Conservation (phyloP, 1,140 invertebrate genomes). For the Episyrphus balteatus region DNA sequence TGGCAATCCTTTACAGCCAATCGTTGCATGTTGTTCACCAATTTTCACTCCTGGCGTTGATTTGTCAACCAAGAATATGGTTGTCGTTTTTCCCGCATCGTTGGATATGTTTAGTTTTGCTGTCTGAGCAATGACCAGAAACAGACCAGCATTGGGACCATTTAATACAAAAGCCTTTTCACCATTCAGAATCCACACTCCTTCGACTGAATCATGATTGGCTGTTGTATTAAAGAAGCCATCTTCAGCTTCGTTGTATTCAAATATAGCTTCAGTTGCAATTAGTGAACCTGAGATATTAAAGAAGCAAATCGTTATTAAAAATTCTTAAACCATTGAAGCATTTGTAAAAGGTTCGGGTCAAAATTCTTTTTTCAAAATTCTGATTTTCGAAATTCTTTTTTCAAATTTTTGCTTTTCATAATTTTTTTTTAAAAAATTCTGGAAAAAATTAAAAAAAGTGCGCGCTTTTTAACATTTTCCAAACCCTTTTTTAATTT, state of each 20-base stretch:
- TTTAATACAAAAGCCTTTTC: constrained; percentile 41
- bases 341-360: no score
- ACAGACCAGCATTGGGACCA: constrained; percentile 38
- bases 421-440: neutral
- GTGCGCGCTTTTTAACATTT: no score
- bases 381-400: no score
- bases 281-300: constrained; percentile 13
- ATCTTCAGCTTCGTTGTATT: constrained; percentile 28
- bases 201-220: constrained; percentile 15
- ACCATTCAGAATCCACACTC: constrained; percentile 39
- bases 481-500: no score
- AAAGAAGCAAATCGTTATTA: neutral
- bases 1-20: constrained; percentile 46
- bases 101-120: constrained; percentile 17
- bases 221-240: constrained; percentile 32
- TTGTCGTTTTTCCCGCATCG: constrained; percentile 36
- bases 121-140: constrained; percentile 40
- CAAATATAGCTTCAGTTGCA: constrained; percentile 40
- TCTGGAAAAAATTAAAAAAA: no score
- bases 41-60: constrained; percentile 54
- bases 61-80: constrained; percentile 67
- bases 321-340: no score
- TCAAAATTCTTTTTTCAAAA: no score
- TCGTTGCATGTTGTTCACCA: constrained; percentile 52
- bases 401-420: no score